Percentiles rank a stretch among this genome's conserved stretches.
phyloP scores from a whole-genome alignment of 1,140 invertebrate genomes.

The Sitophilus oryzae region DNA sequence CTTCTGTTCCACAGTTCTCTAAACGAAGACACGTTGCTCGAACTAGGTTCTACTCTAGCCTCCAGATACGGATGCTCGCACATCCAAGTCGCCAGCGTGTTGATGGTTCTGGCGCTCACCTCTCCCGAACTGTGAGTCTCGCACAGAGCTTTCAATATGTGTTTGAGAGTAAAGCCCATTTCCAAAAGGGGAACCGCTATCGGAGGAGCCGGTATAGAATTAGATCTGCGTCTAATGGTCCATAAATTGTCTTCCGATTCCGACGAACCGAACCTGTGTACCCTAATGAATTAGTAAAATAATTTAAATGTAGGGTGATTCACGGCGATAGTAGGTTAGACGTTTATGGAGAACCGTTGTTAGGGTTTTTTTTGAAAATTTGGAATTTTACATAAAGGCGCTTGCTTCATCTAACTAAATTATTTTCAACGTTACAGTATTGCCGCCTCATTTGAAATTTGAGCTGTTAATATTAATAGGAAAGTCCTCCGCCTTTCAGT shows the following conservation, averaged over 20 bases:
- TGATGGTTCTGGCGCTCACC: slow-evolving; percentile 51
- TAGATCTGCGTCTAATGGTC: slow-evolving; percentile 11
- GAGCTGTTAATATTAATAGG: too few species aligned
- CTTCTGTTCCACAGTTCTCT: slow-evolving; percentile 14
- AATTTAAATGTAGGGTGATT: too few species aligned
- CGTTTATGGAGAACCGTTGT: too few species aligned
- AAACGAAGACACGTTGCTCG: not conserved
- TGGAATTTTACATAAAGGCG: too few species aligned
- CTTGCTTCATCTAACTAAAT: too few species aligned
- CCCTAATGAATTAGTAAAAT: not conserved
- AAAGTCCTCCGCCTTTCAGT: too few species aligned
- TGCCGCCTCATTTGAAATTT: too few species aligned
- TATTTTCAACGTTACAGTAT: too few species aligned
- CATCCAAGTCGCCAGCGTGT: slow-evolving; percentile 63
- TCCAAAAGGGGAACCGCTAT: slow-evolving; percentile 54
- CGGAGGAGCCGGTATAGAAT: slow-evolving; percentile 39
- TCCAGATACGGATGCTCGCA: slow-evolving; percentile 55
- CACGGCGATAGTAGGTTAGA: too few species aligned
- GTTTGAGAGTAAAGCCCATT: slow-evolving; percentile 58
- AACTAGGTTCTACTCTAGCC: slow-evolving; percentile 20
- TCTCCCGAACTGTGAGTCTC: slow-evolving; percentile 53
- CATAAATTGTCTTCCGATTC: slow-evolving; percentile 31
- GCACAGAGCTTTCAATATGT: slow-evolving; percentile 54
- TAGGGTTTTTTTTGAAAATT: too few species aligned
- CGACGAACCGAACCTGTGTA: slow-evolving; percentile 9